Conservation (phyloP, 2,797 vertebrate genomes). For the Acrocephalus scirpaceus region DNA sequence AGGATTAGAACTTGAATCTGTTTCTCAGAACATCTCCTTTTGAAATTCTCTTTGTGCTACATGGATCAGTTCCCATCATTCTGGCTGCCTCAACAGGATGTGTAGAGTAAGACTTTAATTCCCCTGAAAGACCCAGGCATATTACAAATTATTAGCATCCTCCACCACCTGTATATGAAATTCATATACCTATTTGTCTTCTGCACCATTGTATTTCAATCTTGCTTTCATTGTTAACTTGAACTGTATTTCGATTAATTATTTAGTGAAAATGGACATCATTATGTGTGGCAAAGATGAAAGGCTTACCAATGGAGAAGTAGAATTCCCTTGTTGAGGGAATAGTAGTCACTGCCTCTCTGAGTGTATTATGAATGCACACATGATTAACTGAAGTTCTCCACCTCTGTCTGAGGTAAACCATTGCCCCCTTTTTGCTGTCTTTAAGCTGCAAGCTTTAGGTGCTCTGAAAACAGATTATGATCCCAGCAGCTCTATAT, state of each 20-base stretch:
- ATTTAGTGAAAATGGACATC: background rate
- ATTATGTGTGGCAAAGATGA: background rate
- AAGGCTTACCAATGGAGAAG: background rate
- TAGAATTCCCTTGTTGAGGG: background rate
- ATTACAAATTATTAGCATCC: background rate
- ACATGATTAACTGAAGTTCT: background rate
- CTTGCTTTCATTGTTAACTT: background rate
- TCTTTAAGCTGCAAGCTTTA: background rate
- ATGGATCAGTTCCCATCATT: constrained; percentile 36
- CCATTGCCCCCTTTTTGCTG: background rate
- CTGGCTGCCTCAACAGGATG: background rate
- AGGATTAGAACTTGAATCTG: background rate
- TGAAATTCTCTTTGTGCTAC: background rate
- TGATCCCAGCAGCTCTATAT: background rate
- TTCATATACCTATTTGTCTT: background rate
- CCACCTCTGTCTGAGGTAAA: background rate
- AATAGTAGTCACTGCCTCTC: background rate
- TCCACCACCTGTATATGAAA: background rate
- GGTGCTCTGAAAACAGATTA: background rate
- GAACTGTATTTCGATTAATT: constrained; percentile 14
- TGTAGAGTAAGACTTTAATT: constrained; percentile 35
- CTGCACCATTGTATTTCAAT: background rate
- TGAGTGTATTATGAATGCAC: background rate
- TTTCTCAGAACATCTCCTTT: background rate
- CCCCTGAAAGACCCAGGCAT: background rate